Evolutionary conservation across 2,797 vertebrate genomes (phyloP).

Genomic region (Chaetodon trifasciatus): DNA sequence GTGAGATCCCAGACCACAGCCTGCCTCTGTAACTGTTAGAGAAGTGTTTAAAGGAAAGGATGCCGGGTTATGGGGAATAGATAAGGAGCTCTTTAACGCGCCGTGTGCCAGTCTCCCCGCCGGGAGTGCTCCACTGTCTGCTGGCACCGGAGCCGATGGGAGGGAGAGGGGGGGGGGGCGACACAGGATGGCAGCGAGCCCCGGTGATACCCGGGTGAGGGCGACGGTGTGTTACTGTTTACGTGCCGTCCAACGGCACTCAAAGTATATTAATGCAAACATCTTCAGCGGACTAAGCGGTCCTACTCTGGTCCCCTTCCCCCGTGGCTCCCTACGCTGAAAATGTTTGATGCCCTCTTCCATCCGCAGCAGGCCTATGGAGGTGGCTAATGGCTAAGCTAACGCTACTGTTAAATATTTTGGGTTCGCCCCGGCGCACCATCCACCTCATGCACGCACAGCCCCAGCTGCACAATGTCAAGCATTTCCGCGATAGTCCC

Average conservation of each 20-base stretch:
- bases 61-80: slow-evolving; percentile 33
- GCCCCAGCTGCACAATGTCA: slow-evolving; percentile 53
- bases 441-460: slow-evolving; percentile 69
- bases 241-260: slow-evolving; percentile 26
- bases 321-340: slow-evolving; percentile 48
- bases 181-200: slow-evolving; percentile 67
- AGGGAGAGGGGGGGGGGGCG: slow-evolving; percentile 58
- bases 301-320: slow-evolving; percentile 13
- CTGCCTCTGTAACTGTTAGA: not conserved
- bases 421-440: slow-evolving; percentile 77
- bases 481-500: slow-evolving; percentile 64
- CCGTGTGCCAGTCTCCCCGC: slow-evolving; percentile 67
- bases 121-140: slow-evolving; percentile 65
- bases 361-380: slow-evolving; percentile 77
- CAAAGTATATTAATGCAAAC: slow-evolving; percentile 1
- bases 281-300: not conserved
- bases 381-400: slow-evolving; percentile 82
- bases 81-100: slow-evolving; percentile 36
- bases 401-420: slow-evolving; percentile 79
- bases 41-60: slow-evolving; percentile 10
- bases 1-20: not conserved
- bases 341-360: slow-evolving; percentile 63
- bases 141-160: slow-evolving; percentile 67
- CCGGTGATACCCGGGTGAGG: slow-evolving; percentile 45
- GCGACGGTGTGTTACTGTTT: slow-evolving; percentile 37